Evolutionary conservation across 2,797 vertebrate species (phyloP).

Genomic region (Nannoperca obscura): DNA sequence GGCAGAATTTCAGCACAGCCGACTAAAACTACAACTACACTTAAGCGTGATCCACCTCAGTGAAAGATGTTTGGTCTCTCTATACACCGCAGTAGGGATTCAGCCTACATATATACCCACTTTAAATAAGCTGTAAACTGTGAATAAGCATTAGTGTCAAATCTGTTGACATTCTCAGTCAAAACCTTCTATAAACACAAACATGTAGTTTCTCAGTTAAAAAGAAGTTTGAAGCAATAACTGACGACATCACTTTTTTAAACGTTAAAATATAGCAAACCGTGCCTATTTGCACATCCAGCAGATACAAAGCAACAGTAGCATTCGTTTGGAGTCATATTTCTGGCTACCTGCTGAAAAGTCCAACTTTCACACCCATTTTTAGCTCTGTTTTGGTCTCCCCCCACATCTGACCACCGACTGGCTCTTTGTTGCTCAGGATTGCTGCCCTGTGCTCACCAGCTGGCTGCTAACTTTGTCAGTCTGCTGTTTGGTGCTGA

Average conservation of each 20-base stretch:
- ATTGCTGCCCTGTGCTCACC: background rate
- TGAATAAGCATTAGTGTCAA: background rate
- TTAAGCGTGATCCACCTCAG: background rate
- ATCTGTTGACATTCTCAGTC: background rate
- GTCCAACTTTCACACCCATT: background rate
- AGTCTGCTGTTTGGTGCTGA: background rate
- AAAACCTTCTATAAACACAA: background rate
- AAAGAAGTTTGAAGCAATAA: too few relatives aligned
- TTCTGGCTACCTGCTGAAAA: background rate
- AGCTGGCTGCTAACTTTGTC: background rate
- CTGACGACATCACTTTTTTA: too few relatives aligned
- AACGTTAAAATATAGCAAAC: background rate
- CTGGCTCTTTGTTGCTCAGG: background rate
- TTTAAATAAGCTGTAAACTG: background rate
- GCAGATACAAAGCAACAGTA: background rate
- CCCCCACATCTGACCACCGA: background rate
- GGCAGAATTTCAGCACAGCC: background rate
- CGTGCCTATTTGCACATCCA: too few relatives aligned
- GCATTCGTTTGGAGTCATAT: background rate
- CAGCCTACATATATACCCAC: background rate
- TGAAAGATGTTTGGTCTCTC: background rate
- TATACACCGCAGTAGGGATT: too few relatives aligned
- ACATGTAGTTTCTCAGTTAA: background rate
- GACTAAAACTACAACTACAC: background rate
- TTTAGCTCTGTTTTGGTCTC: background rate